A percentile compares a stretch with the other conserved stretches of the same genome.
Evolutionary conservation across 2,888 invertebrate genomes (phyloP).

Genomic region (Frankliniella fusca): DNA sequence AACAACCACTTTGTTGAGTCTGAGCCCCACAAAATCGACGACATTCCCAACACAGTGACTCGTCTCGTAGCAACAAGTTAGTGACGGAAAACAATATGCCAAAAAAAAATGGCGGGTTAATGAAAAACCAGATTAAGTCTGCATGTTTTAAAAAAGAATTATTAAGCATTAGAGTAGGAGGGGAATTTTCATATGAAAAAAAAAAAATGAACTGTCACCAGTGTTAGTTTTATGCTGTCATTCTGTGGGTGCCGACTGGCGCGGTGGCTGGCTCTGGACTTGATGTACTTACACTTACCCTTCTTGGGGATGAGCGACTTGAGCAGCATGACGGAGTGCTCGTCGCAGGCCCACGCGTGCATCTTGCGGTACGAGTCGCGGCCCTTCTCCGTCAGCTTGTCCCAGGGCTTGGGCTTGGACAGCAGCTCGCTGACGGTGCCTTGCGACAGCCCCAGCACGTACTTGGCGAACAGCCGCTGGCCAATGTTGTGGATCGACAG

Average conservation of each 20-base stretch:
- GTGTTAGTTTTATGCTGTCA: slow-evolving; percentile 9
- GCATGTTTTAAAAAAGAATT: not conserved
- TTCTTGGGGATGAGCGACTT: slow-evolving; percentile 97
- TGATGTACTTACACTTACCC: slow-evolving; percentile 62
- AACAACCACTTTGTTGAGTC: not conserved
- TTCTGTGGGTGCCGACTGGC: not conserved
- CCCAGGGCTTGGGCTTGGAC: slow-evolving; percentile 99
- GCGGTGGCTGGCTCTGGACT: not conserved
- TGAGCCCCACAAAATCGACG: slow-evolving; percentile 14
- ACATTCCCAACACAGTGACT: not conserved
- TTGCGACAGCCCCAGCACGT: slow-evolving; percentile 92
- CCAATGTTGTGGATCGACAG: slow-evolving; percentile 97
- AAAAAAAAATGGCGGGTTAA: no score
- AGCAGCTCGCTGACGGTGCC: slow-evolving; percentile 97
- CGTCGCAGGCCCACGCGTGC: slow-evolving; percentile 99
- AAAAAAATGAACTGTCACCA: not conserved
- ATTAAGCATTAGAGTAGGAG: no score
- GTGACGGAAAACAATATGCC: no score
- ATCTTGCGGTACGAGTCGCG: slow-evolving; percentile 98
- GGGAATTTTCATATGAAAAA: not conserved
- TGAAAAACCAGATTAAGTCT: no score
- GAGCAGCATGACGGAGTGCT: slow-evolving; percentile 91
- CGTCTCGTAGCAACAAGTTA: no score
- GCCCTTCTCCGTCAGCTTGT: slow-evolving; percentile 98
- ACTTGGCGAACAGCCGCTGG: slow-evolving; percentile 96